Evolutionary conservation across 2,797 vertebrate genomes (phyloP).

Genomic region (Channallabes apus): DNA sequence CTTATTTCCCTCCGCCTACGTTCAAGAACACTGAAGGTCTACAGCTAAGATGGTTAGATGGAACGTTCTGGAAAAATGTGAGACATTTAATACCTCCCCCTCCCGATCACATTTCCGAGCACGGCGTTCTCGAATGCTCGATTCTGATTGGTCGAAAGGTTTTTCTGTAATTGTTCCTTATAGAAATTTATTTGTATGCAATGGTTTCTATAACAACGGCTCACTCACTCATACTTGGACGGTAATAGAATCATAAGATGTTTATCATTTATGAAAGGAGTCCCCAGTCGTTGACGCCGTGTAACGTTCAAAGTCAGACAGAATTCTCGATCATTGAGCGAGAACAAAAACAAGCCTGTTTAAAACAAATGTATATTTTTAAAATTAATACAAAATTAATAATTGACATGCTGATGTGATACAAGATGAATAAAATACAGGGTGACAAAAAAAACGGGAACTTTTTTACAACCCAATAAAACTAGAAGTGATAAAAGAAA

Average conservation of each 20-base stretch:
- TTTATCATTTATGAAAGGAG: background rate
- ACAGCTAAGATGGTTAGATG: background rate
- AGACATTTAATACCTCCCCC: background rate
- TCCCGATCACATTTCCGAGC: background rate
- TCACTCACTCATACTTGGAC: background rate
- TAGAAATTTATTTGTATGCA: background rate
- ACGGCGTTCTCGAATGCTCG: background rate
- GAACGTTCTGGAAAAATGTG: background rate
- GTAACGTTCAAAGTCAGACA: background rate
- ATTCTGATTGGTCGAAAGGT: background rate
- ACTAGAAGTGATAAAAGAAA: no score
- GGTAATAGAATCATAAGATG: background rate
- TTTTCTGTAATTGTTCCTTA: background rate
- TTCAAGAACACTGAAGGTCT: background rate
- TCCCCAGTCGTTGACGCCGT: background rate
- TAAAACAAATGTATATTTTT: background rate
- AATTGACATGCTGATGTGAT: background rate
- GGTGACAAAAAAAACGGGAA: no score
- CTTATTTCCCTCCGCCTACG: conserved; percentile 2
- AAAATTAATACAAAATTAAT: background rate
- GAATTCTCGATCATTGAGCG: no score
- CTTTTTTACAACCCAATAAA: no score
- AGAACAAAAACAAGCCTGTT: background rate
- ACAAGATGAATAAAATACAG: background rate
- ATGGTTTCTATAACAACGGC: background rate